Evolutionary conservation across 2,888 invertebrate species (phyloP).

Genomic region (Agriotes lineatus): DNA sequence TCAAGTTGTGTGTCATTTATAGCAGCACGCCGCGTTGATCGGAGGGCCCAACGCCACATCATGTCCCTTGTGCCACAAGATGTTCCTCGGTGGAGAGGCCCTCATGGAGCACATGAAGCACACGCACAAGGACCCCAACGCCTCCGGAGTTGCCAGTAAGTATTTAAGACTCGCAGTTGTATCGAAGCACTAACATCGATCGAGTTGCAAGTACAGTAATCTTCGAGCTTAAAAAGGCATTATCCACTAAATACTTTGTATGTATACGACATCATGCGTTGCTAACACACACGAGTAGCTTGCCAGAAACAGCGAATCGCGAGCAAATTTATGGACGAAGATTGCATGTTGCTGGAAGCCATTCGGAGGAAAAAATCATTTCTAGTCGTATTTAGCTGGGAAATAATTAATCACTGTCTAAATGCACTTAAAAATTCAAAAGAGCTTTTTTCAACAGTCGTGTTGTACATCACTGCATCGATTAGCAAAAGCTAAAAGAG

Average conservation of each 20-base stretch:
- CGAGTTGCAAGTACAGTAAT: too few relatives aligned
- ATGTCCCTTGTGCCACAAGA: slow-evolving; percentile 94
- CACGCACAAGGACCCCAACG: slow-evolving; percentile 93
- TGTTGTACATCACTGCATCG: slow-evolving; percentile 48
- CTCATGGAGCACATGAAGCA: slow-evolving; percentile 97
- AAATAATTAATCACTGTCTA: slow-evolving; percentile 61
- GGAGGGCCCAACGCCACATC: slow-evolving; percentile 93
- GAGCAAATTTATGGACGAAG: slow-evolving; percentile 9
- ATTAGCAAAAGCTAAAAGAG: slow-evolving; percentile 49
- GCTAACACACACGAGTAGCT: too few relatives aligned
- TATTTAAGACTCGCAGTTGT: slow-evolving; percentile 59
- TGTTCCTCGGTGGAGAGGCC: slow-evolving; percentile 92
- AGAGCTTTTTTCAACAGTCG: slow-evolving; percentile 51
- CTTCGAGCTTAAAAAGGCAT: not conserved
- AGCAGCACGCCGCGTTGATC: slow-evolving; percentile 95
- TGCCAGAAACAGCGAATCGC: not conserved
- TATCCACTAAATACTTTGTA: slow-evolving; percentile 32
- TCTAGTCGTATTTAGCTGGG: slow-evolving; percentile 32
- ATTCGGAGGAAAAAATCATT: slow-evolving; percentile 27
- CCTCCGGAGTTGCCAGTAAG: slow-evolving; percentile 91
- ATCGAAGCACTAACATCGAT: slow-evolving; percentile 6
- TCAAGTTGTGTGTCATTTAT: slow-evolving; percentile 67
- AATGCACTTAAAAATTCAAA: slow-evolving; percentile 60
- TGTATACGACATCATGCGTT: slow-evolving; percentile 18
- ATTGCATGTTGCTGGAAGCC: slow-evolving; percentile 15